These are phyloP conservation scores for Pygmarrhopalites habei DNA, from an alignment of 1,140 invertebrate genomes.

Conservation along the genomic window DNA sequence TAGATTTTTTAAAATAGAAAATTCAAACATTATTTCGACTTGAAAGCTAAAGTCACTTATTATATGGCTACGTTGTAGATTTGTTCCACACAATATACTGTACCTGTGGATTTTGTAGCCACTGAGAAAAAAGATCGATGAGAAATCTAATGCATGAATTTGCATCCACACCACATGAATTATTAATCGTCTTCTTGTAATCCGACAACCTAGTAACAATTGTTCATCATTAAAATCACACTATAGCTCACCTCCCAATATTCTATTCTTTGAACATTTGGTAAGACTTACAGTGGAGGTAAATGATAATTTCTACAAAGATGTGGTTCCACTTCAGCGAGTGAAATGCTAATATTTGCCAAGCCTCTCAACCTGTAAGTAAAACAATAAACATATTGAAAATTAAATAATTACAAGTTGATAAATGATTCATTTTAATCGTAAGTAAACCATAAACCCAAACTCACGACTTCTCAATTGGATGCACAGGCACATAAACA, in stretches of 20 bases:
- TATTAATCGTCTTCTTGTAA: constrained; percentile 15
- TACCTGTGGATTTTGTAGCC: constrained; percentile 35
- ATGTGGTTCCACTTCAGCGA: no score
- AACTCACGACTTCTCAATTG: not conserved
- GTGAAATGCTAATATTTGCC: no score
- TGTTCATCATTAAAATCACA: no score
- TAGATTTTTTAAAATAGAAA: constrained; percentile 1
- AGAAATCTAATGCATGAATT: constrained; percentile 36
- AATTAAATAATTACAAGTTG: no score
- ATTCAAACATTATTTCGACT: not conserved
- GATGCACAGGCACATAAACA: constrained; percentile 10
- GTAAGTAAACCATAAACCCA: no score
- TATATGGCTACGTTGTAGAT: no score
- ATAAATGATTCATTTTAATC: no score
- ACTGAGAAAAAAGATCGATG: constrained; percentile 35
- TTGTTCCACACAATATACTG: no score
- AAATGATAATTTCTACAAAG: constrained; percentile 18
- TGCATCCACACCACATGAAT: constrained; percentile 27
- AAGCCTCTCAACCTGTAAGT: no score
- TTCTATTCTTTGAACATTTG: no score
- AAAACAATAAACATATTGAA: no score
- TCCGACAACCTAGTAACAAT: constrained; percentile 14
- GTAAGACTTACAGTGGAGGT: constrained; percentile 28
- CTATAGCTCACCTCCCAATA: no score
- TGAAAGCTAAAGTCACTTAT: not conserved